Conservation (phyloP, 2,797 vertebrate species). For the Rhinatrema bivittatum region DNA sequence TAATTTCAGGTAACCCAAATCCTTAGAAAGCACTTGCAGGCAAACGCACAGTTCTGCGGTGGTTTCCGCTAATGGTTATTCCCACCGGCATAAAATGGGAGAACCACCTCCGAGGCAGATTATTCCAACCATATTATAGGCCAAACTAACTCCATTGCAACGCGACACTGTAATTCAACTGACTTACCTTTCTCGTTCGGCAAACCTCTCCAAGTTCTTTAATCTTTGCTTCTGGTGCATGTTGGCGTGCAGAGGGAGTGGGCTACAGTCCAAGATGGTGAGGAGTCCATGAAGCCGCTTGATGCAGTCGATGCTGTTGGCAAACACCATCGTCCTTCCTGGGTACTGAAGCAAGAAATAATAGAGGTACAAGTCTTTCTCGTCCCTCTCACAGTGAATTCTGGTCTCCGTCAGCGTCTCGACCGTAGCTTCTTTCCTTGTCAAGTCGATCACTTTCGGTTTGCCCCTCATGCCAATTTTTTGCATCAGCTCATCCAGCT, state of each 20-base stretch:
- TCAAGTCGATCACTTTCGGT: slow-evolving; percentile 89
- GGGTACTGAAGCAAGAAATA: slow-evolving; percentile 90
- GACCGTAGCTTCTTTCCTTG: slow-evolving; percentile 84
- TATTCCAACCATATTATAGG: too few species aligned
- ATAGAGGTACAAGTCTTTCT: slow-evolving; percentile 91
- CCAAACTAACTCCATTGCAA: too few species aligned
- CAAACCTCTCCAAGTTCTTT: slow-evolving; percentile 92
- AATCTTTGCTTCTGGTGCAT: slow-evolving; percentile 98
- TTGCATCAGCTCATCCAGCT: slow-evolving; percentile 79
- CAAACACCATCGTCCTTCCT: slow-evolving; percentile 92
- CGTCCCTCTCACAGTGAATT: slow-evolving; percentile 82
- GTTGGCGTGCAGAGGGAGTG: slow-evolving; percentile 86
- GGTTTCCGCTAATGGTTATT: too few species aligned
- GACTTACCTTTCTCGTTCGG: slow-evolving; percentile 78
- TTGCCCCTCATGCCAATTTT: slow-evolving; percentile 85
- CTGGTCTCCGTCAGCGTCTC: slow-evolving; percentile 85
- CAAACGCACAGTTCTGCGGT: too few species aligned
- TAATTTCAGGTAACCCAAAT: too few species aligned
- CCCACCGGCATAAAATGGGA: too few species aligned
- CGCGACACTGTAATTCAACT: too few species aligned
- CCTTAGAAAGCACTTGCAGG: too few species aligned
- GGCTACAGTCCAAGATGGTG: slow-evolving; percentile 71
- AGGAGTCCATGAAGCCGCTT: slow-evolving; percentile 86
- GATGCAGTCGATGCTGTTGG: slow-evolving; percentile 95
- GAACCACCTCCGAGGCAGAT: too few species aligned